Base-by-base conservation (phyloP, 2,113 vertebrate genomes). In the Rhinolophus ferrumequinum region DNA sequence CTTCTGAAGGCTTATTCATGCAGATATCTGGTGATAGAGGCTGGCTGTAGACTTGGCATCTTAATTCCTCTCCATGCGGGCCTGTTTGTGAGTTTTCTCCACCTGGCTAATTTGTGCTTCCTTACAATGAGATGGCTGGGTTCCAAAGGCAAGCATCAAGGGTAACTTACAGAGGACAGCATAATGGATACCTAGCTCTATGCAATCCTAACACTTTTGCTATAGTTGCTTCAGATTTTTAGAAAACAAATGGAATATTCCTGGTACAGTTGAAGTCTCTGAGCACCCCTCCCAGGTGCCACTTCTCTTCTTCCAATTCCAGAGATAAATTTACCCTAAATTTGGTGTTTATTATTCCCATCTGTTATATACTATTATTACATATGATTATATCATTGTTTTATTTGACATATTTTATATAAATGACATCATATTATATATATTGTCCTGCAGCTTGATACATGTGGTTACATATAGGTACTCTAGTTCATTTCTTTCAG, bases 401-500 rank as follows among this genome's bases (percentile, higher is more conserved):
- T 75, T 75, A 38, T 91, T 60, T 81, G 58, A 52, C 6, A 76
- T 35, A 44, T 44, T 91, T 91, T 87, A 62, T 56, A 9, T 88
- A 86, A 76, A 69, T 60, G 26, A 66, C 7, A 52, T 52, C 52
- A 52, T 52, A 44, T 5, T 44, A 44, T 94, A 11, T 88, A 11
- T 66, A 35, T 91, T 21, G 91, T 91, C 72, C 54, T 62, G n/a
- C 9, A 83, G 26, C 21, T 88, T 94, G 22, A 3, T 88, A 82
- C 12, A 33, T 70, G 6, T 90, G n/a, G 30, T 93, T 90, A 50
- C 22, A 75, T 88, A 33, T 67, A 79, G 80, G 6, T 84, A 56
- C 24, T 64, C 14, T 50, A 70, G 41, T 80, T 77, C 2, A 73
- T 96, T 93, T 94, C 50, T 83, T 94, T 90, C 18, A 96, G 58